phyloP scores from a whole-genome alignment of 2,888 invertebrate species.

The Tipula vernalis region DNA sequence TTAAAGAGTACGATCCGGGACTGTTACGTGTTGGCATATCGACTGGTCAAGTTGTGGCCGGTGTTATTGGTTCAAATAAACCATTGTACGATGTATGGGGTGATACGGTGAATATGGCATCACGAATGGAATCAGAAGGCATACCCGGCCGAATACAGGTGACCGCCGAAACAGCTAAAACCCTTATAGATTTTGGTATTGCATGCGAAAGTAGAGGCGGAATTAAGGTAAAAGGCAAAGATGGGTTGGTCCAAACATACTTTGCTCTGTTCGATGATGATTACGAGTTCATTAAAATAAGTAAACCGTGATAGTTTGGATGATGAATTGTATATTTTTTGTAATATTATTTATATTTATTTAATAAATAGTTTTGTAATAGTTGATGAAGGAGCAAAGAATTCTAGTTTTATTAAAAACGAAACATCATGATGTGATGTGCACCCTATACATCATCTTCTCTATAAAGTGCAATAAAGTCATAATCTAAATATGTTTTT shows the following conservation, averaged over 20 bases:
- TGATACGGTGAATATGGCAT: slow-evolving; percentile 92
- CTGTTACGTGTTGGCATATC: slow-evolving; percentile 54
- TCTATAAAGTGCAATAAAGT: too few species aligned
- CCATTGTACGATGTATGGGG: slow-evolving; percentile 97
- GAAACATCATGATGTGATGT: too few species aligned
- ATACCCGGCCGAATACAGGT: slow-evolving; percentile 66
- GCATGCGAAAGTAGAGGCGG: slow-evolving; percentile 55
- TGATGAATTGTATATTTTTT: neutral
- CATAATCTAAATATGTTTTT: too few species aligned
- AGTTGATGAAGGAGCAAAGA: too few species aligned
- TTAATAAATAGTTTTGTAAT: neutral
- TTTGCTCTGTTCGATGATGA: slow-evolving; percentile 54
- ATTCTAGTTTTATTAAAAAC: neutral
- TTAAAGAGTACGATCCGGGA: slow-evolving; percentile 35
- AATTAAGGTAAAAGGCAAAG: slow-evolving; percentile 58
- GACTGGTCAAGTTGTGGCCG: slow-evolving; percentile 83
- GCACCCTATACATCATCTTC: too few species aligned
- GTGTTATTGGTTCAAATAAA: slow-evolving; percentile 87
- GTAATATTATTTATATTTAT: neutral
- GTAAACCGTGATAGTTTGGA: neutral
- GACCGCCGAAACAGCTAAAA: slow-evolving; percentile 56
- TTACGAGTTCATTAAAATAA: slow-evolving; percentile 35
- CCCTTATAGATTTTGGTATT: slow-evolving; percentile 53
- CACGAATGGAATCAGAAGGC: slow-evolving; percentile 90
- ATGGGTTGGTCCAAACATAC: slow-evolving; percentile 51